phyloP scores from a whole-genome alignment of 2,113 vertebrate species.

The Anolis sagrei region DNA sequence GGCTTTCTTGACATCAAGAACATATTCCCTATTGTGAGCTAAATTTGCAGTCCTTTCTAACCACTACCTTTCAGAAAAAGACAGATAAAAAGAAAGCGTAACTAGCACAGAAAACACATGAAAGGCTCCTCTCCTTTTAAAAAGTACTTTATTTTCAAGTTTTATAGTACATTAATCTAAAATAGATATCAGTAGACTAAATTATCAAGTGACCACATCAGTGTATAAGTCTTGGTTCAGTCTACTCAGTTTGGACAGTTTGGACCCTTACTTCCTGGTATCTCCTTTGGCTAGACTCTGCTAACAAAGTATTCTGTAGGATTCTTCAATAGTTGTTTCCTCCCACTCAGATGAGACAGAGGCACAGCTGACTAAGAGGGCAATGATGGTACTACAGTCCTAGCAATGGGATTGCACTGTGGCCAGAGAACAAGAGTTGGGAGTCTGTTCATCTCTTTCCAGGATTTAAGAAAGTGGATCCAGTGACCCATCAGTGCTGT shows the following conservation, averaged over 20 bases:
- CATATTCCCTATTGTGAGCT: constrained; percentile 26
- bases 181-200: background rate
- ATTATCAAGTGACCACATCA: background rate
- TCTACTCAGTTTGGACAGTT: background rate
- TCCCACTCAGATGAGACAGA: background rate
- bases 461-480: background rate
- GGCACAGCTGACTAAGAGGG: background rate
- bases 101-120: background rate
- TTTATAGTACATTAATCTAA: background rate
- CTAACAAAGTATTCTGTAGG: background rate
- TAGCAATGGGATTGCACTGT: background rate
- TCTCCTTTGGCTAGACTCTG: background rate
- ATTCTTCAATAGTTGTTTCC: background rate
- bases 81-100: constrained; percentile 20
- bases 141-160: too few relatives aligned
- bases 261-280: background rate
- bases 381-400: background rate
- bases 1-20: constrained; percentile 41
- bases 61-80: constrained; percentile 36
- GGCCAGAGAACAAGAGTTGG: background rate
- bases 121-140: background rate
- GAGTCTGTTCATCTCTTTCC: background rate
- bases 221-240: background rate
- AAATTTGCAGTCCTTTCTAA: constrained; percentile 45
- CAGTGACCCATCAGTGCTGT: background rate